Evolutionary conservation across 2,888 invertebrate genomes (phyloP).

Genomic region (Zaprionus bogoriensis): DNA sequence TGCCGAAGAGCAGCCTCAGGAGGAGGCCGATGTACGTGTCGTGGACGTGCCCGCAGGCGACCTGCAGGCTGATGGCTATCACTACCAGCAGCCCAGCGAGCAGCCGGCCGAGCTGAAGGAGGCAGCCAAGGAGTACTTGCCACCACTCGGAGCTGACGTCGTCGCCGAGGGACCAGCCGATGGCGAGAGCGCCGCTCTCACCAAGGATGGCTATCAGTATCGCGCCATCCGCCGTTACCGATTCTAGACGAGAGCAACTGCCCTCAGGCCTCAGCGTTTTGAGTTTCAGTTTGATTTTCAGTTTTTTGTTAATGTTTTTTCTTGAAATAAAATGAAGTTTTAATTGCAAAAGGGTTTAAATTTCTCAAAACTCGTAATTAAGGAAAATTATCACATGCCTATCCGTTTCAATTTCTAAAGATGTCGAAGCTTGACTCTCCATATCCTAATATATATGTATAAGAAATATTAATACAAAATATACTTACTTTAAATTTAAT

Average conservation of each 20-base stretch:
- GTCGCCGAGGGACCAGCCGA: constrained; percentile 55
- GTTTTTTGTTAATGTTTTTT: constrained; percentile 36
- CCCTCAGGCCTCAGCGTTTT: neutral
- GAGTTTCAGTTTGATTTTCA: constrained; percentile 6
- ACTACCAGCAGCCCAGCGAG: constrained; percentile 71
- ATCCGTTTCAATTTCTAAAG: too few species aligned
- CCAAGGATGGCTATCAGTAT: constrained; percentile 78
- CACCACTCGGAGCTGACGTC: constrained; percentile 50
- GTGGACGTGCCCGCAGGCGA: constrained; percentile 63
- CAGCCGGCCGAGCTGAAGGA: constrained; percentile 51
- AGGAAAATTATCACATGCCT: too few species aligned
- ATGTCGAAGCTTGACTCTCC: too few species aligned
- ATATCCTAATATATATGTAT: neutral
- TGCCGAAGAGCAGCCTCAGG: constrained; percentile 18
- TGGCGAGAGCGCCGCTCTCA: constrained; percentile 58
- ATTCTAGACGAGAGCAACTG: constrained; percentile 40
- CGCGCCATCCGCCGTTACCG: constrained; percentile 71
- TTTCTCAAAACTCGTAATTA: too few species aligned
- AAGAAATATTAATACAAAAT: too few species aligned
- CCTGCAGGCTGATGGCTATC: constrained; percentile 74
- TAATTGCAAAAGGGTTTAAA: neutral
- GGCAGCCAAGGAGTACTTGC: constrained; percentile 58
- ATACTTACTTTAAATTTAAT: too few species aligned
- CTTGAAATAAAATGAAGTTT: constrained; percentile 8
- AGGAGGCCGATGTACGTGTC: constrained; percentile 41